A percentile compares a stretch with the other conserved stretches of the same genome.
phyloP scores from a whole-genome alignment of 2,888 invertebrate genomes.

The Nesidiocoris tenuis region DNA sequence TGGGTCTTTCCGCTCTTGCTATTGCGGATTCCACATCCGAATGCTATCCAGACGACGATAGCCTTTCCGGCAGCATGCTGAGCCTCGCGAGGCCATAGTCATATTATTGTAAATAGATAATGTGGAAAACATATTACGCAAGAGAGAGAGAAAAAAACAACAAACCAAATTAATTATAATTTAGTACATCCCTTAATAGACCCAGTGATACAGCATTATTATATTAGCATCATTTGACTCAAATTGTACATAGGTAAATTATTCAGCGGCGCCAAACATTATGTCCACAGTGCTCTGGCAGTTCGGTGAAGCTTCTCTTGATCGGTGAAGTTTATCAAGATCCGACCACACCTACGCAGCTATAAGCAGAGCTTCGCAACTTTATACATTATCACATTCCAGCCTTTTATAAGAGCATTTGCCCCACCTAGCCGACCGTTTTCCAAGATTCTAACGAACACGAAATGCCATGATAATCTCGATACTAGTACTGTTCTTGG shows the following conservation, averaged over 20 bases:
- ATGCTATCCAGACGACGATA: conserved; percentile 80
- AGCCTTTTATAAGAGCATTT: too few species aligned
- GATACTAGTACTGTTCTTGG: conserved; percentile 40
- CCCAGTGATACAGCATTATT: conserved; percentile 45
- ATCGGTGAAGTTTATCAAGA: neutral
- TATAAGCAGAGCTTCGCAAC: neutral
- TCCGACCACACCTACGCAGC: neutral
- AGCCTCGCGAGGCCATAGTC: conserved; percentile 67
- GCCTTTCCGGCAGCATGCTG: conserved; percentile 90
- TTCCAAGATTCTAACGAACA: too few species aligned
- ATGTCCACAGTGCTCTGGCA: conserved; percentile 49
- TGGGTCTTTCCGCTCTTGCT: conserved; percentile 92
- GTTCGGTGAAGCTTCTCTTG: conserved; percentile 17
- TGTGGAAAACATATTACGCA: conserved; percentile 27
- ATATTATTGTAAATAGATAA: conserved; percentile 37
- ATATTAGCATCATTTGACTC: conserved; percentile 35
- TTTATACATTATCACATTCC: neutral
- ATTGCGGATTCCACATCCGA: conserved; percentile 83
- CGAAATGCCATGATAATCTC: conserved; percentile 22
- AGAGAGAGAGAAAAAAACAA: conserved; percentile 1
- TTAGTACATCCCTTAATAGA: conserved; percentile 48
- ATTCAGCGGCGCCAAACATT: conserved; percentile 48
- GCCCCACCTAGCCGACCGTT: too few species aligned
- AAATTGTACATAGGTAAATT: conserved; percentile 17
- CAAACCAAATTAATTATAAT: conserved; percentile 47